Base-by-base conservation (phyloP, 2,113 vertebrate genomes). In the Acanthochromis polyacanthus region DNA sequence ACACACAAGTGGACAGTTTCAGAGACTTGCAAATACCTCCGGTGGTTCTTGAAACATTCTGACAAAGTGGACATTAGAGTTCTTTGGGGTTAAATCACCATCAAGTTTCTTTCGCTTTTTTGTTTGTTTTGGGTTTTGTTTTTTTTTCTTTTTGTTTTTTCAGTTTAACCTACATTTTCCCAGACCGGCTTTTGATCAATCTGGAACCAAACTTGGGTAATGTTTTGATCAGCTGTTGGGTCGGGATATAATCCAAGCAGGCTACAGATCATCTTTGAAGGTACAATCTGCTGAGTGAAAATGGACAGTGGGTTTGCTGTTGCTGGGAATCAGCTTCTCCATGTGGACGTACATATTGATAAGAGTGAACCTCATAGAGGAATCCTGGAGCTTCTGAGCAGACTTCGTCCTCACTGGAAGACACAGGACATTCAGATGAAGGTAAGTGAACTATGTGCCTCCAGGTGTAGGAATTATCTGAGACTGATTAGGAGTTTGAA, bases 381-480 rank as follows among this genome's bases (percentile, higher is more conserved):
- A n/a, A 80, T 94, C 60, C 81, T 93, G 65, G 75, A 89, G 15
- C 88, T 95, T 22, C 74, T 95, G 4, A 77, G 80, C 30, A 80
- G 73, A 63, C 79, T 95, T 12, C 90, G 93, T 46, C 94, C 94
- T 56, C 74, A 81, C 0, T 95, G 94, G 94, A 93, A 85, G 19
- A n/a, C 81, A 4, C 72, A 88, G 30, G 90, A 94, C 28, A 78
- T 95, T 70, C 89, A 93, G 51, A 78, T 93, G 73, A 95, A 95
- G 94, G 94, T 81, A 89, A 91, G 94, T 81, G 16, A 43, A 19
- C 22, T 22, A 48, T 65, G 1, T 20, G n/a, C 43, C 28, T 7
- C 5, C 5, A 32, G 4, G 15, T n/a, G 4, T 56, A 4, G 1
- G 15, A 10, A 10, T 58, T n/a, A 12, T 22, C 19, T 53, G 4